Evolutionary conservation across 2,888 invertebrate genomes (phyloP), one percentile per base, ranked within the genome.

Genomic region (Apoda limacodes): DNA sequence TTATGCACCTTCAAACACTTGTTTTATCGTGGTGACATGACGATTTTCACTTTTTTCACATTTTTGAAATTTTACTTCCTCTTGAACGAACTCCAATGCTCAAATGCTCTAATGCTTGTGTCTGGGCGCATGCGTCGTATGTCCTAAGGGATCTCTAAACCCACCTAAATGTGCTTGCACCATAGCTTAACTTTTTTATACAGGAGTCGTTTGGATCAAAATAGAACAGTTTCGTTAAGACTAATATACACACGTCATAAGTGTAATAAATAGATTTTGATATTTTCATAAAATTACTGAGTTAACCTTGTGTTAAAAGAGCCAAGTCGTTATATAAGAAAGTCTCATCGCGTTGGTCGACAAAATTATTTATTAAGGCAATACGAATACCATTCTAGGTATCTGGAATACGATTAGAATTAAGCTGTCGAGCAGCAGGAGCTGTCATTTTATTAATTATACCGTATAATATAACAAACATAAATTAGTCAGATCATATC

Each of bases 291-390:
- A 25, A 30, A 41, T 24, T 34, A 32, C 9, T 37, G 35, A 2
- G 38, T 30, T 6, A 24, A 9, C 38, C 41, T 24, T 41, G 32
- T 2, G 13, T 24, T 11, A 31, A 21, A 6, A 35, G 7, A 19
- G 34, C 26, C 9, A 34, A 23, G 20, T 34, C 32, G n/a, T 32
- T 33, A 20, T 37, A 38, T 3, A 40, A 22, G 7, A 34, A 23
- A 17, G 37, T 37, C 22, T 39, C 39, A 19, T 39, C 27, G 9
- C 31, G 25, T 9, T 35, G 32, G n/a, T 37, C 39, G 2, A 31
- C 14, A 23, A 39, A 42, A 34, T 39, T 37, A 34, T 42, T 39
- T 13, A 35, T 26, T 6, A 39, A 14, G 5, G 34, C 22, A 3
- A 13, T 28, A 13, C 37, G 12, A 9, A 35, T 31, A n/a, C 35